These are phyloP conservation scores for Pedetes capensis DNA, from an alignment of 2,113 vertebrate species.

Conservation along the genomic window DNA sequence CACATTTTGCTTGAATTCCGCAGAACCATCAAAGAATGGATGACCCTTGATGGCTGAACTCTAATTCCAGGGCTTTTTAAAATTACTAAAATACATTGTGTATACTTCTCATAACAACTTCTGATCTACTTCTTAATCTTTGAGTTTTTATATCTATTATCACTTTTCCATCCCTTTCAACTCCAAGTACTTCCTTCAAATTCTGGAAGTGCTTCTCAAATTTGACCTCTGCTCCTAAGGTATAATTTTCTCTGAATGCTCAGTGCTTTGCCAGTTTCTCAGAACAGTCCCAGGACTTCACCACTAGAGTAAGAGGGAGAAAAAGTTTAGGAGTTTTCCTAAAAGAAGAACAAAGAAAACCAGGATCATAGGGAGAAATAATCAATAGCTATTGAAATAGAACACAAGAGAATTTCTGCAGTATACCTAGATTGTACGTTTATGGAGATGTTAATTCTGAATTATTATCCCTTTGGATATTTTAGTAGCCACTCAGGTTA, in stretches of 20 bases:
- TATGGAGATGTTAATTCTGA: conserved; percentile 14
- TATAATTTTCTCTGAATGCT: conserved; percentile 1
- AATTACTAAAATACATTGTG: neutral
- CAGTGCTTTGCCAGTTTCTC: neutral
- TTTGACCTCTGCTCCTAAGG: conserved; percentile 12
- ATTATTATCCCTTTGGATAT: neutral
- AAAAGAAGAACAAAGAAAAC: conserved; percentile 32
- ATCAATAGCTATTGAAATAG: neutral
- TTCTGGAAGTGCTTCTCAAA: neutral
- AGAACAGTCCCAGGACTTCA: neutral
- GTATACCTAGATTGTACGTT: neutral
- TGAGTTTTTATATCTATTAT: neutral
- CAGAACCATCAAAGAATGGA: neutral
- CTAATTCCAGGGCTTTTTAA: neutral
- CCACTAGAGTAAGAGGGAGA: neutral
- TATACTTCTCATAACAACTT: neutral
- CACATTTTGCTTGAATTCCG: neutral
- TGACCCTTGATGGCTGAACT: neutral
- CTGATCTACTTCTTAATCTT: neutral
- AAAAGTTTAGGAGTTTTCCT: neutral
- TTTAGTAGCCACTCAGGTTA: neutral
- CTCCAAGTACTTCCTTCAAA: conserved; percentile 37
- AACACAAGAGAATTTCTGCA: conserved; percentile 7
- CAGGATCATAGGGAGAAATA: neutral
- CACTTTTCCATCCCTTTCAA: neutral